Evolutionary conservation across 1,140 invertebrate genomes (phyloP), one percentile per base, ranked within the genome.

Genomic region (Ceratina australensis): DNA sequence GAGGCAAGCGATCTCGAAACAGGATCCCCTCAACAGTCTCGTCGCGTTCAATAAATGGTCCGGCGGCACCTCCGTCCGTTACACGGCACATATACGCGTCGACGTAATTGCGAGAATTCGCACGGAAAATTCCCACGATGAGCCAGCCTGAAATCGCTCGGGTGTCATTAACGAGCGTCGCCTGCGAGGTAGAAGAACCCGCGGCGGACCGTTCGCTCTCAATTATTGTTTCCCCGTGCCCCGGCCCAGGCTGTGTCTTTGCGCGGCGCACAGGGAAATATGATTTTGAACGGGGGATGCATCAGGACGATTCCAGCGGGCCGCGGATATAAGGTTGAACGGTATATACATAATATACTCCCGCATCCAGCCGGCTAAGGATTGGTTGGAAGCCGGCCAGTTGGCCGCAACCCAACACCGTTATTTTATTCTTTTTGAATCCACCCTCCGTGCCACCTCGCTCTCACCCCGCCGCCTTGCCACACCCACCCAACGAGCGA

Each of bases 361-460:
- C 86, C 85, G 84, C 84, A 87, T 88, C 88, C 82, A 84, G 79
- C 68, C 83, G 89, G 86, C 86, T 86, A 87, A 88, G 90, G 89
- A 92, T 92, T 92, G 89, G 91, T 91, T 92, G 91, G 91, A 92
- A 89, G 72, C 72, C 68, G 83, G 90, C 90, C 91, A 92, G 90
- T 89, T 92, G 91, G 91, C 91, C 84, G 80, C 89, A 86, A 89
- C 85, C 90, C 91, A 92, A 90, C n/a, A 91, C 88, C 88, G 89
- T 91, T 91, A 92, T 91, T 92, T 91, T 89, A 92, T 92, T 91
- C 90, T 91, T 91, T 92, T 91, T 87, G 87, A 90, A 91, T 89
- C 88, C 86, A 80, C 79, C 87, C 73, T 82, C 73, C 78, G 68
- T 80, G 61, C 85, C 83, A 73, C 69, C 81, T 80, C 79, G 71